Conservation (phyloP, 2,888 invertebrate species). For the Andrena camellia region DNA sequence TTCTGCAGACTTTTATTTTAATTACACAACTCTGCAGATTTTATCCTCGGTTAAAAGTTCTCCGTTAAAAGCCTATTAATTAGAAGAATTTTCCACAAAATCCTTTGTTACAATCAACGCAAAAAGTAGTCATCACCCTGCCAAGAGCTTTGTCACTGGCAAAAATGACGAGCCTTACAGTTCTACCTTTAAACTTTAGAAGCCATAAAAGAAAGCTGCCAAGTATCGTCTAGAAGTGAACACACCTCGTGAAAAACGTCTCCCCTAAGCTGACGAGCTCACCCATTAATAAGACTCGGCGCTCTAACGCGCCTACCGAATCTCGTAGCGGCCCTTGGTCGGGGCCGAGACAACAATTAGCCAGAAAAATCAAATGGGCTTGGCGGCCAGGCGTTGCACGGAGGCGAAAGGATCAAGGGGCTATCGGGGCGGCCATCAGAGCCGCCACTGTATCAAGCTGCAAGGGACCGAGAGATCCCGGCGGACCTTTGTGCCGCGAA, state of each 20-base stretch:
- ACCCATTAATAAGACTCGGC: not conserved
- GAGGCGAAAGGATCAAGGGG: constrained; percentile 15
- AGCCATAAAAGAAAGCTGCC: not conserved
- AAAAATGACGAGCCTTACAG: too few relatives aligned
- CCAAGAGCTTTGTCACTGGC: too few relatives aligned
- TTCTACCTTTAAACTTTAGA: too few relatives aligned
- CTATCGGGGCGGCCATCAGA: constrained; percentile 22
- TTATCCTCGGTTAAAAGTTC: too few relatives aligned
- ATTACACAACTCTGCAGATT: too few relatives aligned
- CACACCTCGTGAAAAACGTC: too few relatives aligned
- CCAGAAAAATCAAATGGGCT: constrained; percentile 19
- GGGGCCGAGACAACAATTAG: constrained; percentile 16
- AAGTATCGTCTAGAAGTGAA: not conserved
- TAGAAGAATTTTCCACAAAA: too few relatives aligned
- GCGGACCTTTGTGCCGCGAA: not conserved
- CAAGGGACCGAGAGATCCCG: constrained; percentile 9
- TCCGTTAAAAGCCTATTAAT: too few relatives aligned
- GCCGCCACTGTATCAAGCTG: constrained; percentile 10
- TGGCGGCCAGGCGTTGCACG: not conserved
- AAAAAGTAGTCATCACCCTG: too few relatives aligned
- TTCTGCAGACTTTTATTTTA: too few relatives aligned
- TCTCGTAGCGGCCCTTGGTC: not conserved
- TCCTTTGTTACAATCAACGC: too few relatives aligned
- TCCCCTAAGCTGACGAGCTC: not conserved
- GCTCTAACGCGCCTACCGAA: not conserved